Conservation (phyloP, 2,888 invertebrate genomes). For the Euzophera pinguis region DNA sequence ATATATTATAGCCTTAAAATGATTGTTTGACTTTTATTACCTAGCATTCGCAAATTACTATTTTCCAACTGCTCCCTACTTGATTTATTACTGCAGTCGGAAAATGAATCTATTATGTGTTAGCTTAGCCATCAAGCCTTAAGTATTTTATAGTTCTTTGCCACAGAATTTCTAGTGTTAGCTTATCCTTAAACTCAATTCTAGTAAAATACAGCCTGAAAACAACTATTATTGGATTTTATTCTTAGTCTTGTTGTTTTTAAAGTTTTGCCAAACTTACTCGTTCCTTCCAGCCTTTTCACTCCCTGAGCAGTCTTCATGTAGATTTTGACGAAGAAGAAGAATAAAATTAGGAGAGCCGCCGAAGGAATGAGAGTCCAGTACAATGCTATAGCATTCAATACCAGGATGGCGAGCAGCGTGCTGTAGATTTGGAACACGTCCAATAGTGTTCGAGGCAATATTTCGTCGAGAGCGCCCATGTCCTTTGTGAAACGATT, state of each 20-base stretch:
- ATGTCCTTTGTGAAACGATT: slow-evolving; percentile 92
- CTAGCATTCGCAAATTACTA: slow-evolving; percentile 8
- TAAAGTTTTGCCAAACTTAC: slow-evolving; percentile 52
- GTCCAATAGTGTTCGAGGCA: slow-evolving; percentile 85
- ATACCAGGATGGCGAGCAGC: slow-evolving; percentile 77
- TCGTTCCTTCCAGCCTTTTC: slow-evolving; percentile 82
- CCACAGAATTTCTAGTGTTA: too few species aligned
- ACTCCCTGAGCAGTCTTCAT: slow-evolving; percentile 84
- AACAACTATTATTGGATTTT: background rate
- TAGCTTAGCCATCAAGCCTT: background rate
- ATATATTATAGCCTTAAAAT: slow-evolving; percentile 1
- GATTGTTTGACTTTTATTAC: slow-evolving; percentile 6
- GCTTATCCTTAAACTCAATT: too few species aligned
- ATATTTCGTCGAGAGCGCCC: slow-evolving; percentile 87
- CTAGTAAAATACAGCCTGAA: too few species aligned
- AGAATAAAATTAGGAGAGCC: slow-evolving; percentile 78
- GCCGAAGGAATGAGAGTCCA: slow-evolving; percentile 80
- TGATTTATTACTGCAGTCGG: slow-evolving; percentile 2
- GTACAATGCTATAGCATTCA: slow-evolving; percentile 82
- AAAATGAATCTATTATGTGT: slow-evolving; percentile 2
- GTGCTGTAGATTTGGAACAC: slow-evolving; percentile 79
- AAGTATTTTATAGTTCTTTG: too few species aligned
- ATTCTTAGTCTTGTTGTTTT: background rate
- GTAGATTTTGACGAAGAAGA: slow-evolving; percentile 81
- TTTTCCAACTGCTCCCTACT: background rate